Conservation (phyloP, 1,140 invertebrate genomes). For the Asobara japonica region DNA sequence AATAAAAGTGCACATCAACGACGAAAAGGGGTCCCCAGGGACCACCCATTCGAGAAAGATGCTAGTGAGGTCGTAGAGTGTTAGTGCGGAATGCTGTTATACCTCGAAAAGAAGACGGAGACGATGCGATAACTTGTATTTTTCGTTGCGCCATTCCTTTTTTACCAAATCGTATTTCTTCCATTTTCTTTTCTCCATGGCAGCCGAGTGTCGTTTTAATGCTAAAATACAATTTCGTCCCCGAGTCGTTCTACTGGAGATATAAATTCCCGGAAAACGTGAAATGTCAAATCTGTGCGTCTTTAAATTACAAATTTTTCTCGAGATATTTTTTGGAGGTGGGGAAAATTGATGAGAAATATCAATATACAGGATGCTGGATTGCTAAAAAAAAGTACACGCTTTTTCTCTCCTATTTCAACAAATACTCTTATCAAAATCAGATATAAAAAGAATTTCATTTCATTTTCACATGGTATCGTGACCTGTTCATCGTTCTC, state of each 20-base stretch:
- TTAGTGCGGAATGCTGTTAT: conserved; percentile 39
- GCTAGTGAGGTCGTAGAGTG: not conserved
- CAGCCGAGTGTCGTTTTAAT: conserved; percentile 24
- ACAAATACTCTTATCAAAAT: conserved; percentile 3
- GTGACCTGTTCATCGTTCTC: not conserved
- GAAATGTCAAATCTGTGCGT: not conserved
- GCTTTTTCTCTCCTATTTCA: not conserved
- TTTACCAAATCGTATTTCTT: conserved; percentile 23
- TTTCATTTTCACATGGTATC: not conserved
- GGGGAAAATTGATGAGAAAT: conserved; percentile 3
- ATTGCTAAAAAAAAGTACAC: not conserved
- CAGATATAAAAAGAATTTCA: not conserved
- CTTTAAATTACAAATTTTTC: not conserved
- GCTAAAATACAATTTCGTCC: conserved; percentile 26
- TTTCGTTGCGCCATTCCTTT: conserved; percentile 26
- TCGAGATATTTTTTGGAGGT: not conserved
- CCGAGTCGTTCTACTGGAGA: not conserved
- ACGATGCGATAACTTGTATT: conserved; percentile 36
- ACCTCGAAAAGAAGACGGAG: conserved; percentile 33
- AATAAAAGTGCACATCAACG: conserved; percentile 13
- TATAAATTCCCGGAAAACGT: conserved; percentile 18
- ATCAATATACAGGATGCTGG: not conserved
- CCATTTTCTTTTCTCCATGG: conserved; percentile 14
- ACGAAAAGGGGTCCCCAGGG: not conserved
- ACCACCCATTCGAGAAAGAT: not conserved